Base-by-base conservation (phyloP, 2,113 vertebrate genomes). In the Paracanthobrama guichenoti region DNA sequence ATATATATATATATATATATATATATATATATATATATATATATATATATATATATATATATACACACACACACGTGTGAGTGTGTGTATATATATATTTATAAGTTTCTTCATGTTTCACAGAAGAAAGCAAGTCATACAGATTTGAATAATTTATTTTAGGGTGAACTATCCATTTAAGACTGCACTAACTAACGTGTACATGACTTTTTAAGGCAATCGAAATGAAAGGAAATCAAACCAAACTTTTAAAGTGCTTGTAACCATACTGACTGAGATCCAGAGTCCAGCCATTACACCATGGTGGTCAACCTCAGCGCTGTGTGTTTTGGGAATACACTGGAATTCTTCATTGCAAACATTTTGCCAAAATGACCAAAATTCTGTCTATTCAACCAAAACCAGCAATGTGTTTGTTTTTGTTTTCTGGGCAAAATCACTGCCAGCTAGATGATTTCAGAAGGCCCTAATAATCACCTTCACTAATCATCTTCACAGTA, bases 301-400 rank as follows among this genome's bases (percentile, higher is more conserved):
- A 42, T n/a, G 75, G 55, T 59, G 55, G 55, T 78, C 75, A 60
- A 60, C 75, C 75, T 78, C 75, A 78, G 20, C 50, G 0, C 3
- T 78, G 31, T 31, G 48, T 59, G 20, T 60, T 78, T 60, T 78
- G 53, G 53, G 31, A 78, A 59, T 78, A 14, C 53, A 42, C 55
- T n/a, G 3, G 22, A 78, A 42, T 59, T 24, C 22, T 78, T 14
- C 31, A 78, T 9, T 35, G 31, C 22, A 59, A 24, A n/a, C 20
- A 42, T 64, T 64, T 39, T 62, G 35, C 77, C 55, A 79, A 26
- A 62, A 46, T 46, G 39, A 44, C 57, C 14, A 26, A 79, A 79
- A 62, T 77, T 39, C 20, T 7, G 4, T 26, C 75, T 39, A 12
- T 77, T 59, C 35, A 46, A 46, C 77, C 39, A 46, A 79, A 79